Percentiles rank a stretch among this genome's conserved stretches.
phyloP scores from a whole-genome alignment of 2,797 vertebrate genomes.

The Sebastes itinus region DNA sequence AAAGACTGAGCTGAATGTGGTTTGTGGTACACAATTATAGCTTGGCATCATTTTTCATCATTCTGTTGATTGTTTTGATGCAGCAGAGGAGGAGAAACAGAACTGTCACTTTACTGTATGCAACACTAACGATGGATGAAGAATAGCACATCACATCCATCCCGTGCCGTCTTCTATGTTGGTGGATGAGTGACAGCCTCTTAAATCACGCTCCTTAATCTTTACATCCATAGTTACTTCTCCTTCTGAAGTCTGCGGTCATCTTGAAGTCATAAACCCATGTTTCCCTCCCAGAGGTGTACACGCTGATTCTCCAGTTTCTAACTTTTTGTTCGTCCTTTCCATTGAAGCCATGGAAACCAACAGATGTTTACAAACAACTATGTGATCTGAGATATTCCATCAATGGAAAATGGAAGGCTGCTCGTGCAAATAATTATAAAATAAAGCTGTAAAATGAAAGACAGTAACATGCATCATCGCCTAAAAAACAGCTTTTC shows the following conservation, averaged over 20 bases:
- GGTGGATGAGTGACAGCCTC: constrained; percentile 24
- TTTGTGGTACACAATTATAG: constrained; percentile 37
- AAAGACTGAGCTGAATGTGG: constrained; percentile 31
- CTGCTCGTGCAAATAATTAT: constrained; percentile 41
- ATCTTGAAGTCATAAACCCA: constrained; percentile 71
- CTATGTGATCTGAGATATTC: constrained; percentile 29
- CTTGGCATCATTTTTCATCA: constrained; percentile 24
- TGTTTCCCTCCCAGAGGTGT: constrained; percentile 44
- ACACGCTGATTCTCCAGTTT: constrained; percentile 13
- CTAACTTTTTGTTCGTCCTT: constrained; percentile 12
- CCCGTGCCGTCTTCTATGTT: background rate
- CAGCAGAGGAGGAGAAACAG: constrained; percentile 7
- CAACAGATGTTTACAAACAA: constrained; percentile 54
- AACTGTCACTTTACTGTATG: constrained; percentile 7
- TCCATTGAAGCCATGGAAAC: constrained; percentile 41
- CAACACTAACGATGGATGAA: constrained; percentile 7
- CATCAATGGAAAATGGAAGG: constrained; percentile 27
- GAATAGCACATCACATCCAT: background rate
- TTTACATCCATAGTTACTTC: constrained; percentile 37
- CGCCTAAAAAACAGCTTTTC: constrained; percentile 18
- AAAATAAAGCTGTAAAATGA: constrained; percentile 25
- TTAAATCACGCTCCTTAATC: constrained; percentile 52
- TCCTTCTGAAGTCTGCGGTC: constrained; percentile 30
- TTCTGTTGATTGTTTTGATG: constrained; percentile 32
- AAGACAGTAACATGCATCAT: constrained; percentile 28